Evolutionary conservation across 2,113 vertebrate genomes (phyloP).

Genomic region (Strigops habroptila): DNA sequence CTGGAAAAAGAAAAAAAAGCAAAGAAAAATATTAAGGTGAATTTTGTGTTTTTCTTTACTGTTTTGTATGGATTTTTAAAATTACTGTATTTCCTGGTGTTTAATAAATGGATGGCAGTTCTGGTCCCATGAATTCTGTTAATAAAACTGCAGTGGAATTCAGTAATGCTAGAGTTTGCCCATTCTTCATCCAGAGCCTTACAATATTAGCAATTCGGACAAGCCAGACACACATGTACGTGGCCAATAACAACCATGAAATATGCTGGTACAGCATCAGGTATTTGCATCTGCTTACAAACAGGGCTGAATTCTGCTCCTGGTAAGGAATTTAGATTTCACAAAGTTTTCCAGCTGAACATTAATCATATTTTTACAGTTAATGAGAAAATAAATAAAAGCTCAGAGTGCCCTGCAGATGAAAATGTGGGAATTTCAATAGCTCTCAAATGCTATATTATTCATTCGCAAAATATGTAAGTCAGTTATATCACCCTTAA

Average conservation of each 20-base stretch:
- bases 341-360: not conserved
- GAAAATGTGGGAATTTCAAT: not conserved
- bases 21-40: not conserved
- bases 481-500: not conserved
- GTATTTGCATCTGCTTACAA: not conserved
- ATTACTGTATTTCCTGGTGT: not conserved
- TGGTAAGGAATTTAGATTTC: not conserved
- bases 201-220: not conserved
- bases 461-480: not conserved
- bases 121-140: not conserved
- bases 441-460: not conserved
- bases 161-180: not conserved
- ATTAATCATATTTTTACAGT: not conserved
- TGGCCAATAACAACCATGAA: not conserved
- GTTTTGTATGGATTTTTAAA: not conserved
- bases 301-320: not conserved
- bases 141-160: not conserved
- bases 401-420: not conserved
- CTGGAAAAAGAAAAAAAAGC: not conserved
- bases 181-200: not conserved
- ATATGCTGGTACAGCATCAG: not conserved
- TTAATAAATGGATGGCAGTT: not conserved
- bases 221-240: fast-evolving
- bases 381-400: not conserved
- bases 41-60: not conserved